A percentile compares a stretch with the other conserved stretches of the same genome.
Conservation (phyloP, 2,888 invertebrate genomes). For the Drosophila stalkeri region DNA sequence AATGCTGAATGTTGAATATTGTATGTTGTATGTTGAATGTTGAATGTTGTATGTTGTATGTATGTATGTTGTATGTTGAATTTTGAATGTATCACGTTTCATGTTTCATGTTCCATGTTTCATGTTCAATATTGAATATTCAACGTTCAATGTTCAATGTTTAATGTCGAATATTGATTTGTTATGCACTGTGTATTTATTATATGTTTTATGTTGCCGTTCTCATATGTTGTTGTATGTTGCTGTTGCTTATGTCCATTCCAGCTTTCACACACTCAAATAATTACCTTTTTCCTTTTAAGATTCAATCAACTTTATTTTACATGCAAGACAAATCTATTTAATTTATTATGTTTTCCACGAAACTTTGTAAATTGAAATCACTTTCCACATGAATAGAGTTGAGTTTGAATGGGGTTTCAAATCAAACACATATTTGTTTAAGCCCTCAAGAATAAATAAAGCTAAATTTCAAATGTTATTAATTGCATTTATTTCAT, state of each 20-base stretch:
- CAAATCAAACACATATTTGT: neutral
- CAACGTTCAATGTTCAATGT: neutral
- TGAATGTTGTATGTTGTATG: neutral
- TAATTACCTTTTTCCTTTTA: neutral
- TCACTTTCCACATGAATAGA: neutral
- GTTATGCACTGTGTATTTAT: neutral
- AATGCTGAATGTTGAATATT: neutral
- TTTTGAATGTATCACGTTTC: neutral
- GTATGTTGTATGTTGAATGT: neutral
- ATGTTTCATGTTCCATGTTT: neutral
- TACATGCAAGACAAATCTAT: neutral
- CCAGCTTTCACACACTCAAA: neutral
- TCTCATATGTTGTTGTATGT: neutral
- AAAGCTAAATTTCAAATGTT: neutral
- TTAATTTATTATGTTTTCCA: neutral
- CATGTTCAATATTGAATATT: neutral
- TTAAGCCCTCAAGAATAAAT: neutral
- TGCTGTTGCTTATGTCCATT: neutral
- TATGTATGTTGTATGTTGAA: neutral
- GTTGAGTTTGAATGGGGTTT: neutral
- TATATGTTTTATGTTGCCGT: neutral
- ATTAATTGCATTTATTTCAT: conserved; percentile 43
- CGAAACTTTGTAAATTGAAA: neutral
- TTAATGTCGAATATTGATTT: neutral
- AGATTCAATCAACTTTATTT: neutral